A percentile compares a stretch with the other conserved stretches of the same genome.
These are phyloP conservation scores for Stenolophus ochropezus DNA, from an alignment of 2,888 invertebrate species.

Conservation along the genomic window DNA sequence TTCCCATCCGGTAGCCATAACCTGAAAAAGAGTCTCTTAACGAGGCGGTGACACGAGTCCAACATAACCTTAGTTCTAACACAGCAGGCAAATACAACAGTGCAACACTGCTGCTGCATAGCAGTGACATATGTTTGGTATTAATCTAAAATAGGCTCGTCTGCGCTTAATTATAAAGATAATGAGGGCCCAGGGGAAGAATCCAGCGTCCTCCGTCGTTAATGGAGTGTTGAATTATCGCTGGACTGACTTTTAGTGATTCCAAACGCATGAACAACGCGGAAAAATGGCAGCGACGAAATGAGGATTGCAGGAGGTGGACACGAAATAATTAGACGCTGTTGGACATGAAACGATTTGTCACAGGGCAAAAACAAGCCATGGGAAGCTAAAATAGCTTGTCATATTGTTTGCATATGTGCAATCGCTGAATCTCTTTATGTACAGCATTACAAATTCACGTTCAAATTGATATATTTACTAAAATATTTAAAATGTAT, in stretches of 20 bases:
- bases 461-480: too few relatives aligned
- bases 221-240: slow-evolving; percentile 56
- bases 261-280: slow-evolving; percentile 42
- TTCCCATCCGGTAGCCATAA: slow-evolving; percentile 1
- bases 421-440: too few relatives aligned
- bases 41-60: slow-evolving; percentile 42
- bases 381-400: neutral
- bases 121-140: slow-evolving; percentile 65
- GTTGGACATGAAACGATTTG: neutral
- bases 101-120: neutral
- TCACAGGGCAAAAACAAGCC: neutral
- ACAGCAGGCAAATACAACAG: neutral
- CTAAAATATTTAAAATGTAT: too few relatives aligned
- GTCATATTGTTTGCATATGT: neutral
- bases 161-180: slow-evolving; percentile 66
- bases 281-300: slow-evolving; percentile 31
- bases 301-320: slow-evolving; percentile 8
- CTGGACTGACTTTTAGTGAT: slow-evolving; percentile 54
- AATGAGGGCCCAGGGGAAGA: slow-evolving; percentile 65
- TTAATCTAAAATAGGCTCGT: slow-evolving; percentile 66
- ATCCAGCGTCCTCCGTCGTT: slow-evolving; percentile 19
- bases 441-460: too few relatives aligned
- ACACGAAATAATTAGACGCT: slow-evolving; percentile 5
- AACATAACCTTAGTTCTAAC: neutral
- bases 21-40: slow-evolving; percentile 20